These are phyloP conservation scores for Callyntrura guangdongensis DNA, from an alignment of 2,888 invertebrate genomes.

Conservation along the genomic window DNA sequence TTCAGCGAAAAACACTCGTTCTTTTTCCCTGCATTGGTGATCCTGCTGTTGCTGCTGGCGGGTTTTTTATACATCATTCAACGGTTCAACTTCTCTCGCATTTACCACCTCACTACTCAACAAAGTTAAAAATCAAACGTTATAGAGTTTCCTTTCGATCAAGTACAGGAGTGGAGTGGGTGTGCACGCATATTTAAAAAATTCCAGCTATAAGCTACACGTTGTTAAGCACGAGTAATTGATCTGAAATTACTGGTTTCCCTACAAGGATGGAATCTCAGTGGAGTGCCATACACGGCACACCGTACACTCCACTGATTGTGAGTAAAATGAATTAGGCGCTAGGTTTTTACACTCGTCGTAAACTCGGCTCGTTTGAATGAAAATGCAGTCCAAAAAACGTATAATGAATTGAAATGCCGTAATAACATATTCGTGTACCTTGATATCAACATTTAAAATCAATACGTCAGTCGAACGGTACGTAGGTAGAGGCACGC, in stretches of 20 bases:
- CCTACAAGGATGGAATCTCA: conserved; percentile 58
- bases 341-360: no score
- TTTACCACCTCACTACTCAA: background rate
- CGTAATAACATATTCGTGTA: conserved; percentile 10
- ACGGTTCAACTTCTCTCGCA: background rate
- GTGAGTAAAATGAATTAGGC: no score
- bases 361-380: background rate
- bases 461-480: background rate
- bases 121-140: background rate
- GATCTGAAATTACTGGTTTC: conserved; percentile 59
- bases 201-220: conserved; percentile 16
- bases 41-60: conserved; percentile 37
- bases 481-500: background rate
- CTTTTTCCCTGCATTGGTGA: background rate
- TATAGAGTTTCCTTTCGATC: background rate
- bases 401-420: background rate
- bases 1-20: conserved; percentile 18
- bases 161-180: background rate
- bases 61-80: conserved; percentile 5
- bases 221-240: conserved; percentile 42
- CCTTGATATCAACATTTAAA: background rate
- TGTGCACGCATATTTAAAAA: conserved; percentile 14
- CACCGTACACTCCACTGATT: background rate
- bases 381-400: background rate
- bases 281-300: background rate